phyloP scores from a whole-genome alignment of 2,113 vertebrate genomes.

The Notothenia rossii region DNA sequence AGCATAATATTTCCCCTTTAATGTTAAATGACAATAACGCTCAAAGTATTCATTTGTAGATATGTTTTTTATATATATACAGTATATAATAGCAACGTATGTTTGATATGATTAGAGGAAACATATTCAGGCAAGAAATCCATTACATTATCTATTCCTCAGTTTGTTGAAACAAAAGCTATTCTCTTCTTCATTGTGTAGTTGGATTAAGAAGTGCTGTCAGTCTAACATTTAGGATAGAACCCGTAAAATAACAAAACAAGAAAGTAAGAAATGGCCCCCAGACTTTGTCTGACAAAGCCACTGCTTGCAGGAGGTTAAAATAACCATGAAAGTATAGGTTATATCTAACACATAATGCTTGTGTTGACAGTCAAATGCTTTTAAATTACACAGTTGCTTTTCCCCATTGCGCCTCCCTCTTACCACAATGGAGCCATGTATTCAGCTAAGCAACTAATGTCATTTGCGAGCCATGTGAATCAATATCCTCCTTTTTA shows the following conservation, averaged over 20 bases:
- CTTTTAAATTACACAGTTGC: conserved; percentile 28
- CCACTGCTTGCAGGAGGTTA: not conserved
- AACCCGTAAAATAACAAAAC: not conserved
- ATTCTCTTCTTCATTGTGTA: not conserved
- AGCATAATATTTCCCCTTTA: no score
- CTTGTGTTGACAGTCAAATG: conserved; percentile 42
- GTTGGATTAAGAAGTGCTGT: not conserved
- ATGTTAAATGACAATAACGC: not conserved
- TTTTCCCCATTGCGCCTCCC: conserved; percentile 20
- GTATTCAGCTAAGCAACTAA: conserved; percentile 46
- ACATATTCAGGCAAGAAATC: not conserved
- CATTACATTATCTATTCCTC: not conserved
- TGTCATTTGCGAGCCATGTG: conserved; percentile 40
- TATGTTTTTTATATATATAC: not conserved
- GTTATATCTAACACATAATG: conserved; percentile 3
- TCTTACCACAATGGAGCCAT: conserved; percentile 30
- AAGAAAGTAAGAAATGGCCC: not conserved
- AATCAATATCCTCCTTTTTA: conserved; percentile 79
- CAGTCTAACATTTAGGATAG: not conserved
- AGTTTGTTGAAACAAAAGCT: not conserved
- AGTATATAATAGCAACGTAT: not conserved
- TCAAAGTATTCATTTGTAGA: not conserved
- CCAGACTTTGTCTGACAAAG: conserved; percentile 9
- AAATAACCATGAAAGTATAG: conserved; percentile 34
- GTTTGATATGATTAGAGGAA: not conserved